Evolutionary conservation across 2,797 vertebrate genomes (phyloP).

Genomic region (Spinus olivaceus): DNA sequence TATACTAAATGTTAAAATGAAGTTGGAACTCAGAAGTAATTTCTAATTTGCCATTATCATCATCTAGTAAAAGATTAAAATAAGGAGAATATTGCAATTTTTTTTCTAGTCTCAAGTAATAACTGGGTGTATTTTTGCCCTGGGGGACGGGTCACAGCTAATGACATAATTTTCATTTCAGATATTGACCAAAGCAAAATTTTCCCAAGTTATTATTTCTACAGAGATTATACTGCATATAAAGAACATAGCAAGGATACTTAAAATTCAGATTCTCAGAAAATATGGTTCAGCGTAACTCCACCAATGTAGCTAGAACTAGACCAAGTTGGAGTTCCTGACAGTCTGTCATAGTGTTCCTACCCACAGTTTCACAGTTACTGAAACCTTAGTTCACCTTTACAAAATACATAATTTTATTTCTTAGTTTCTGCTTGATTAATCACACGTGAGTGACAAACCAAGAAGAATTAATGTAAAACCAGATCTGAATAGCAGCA

Average conservation of each 20-base stretch:
- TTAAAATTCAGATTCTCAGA: neutral
- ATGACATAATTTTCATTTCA: constrained; percentile 5
- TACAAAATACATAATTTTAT: neutral
- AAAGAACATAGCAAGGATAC: neutral
- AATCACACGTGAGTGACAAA: neutral
- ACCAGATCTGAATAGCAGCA: neutral
- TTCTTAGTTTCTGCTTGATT: neutral
- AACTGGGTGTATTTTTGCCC: neutral
- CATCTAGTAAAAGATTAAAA: neutral
- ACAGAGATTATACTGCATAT: neutral
- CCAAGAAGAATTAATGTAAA: neutral
- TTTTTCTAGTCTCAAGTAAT: neutral
- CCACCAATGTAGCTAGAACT: neutral
- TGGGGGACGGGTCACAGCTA: neutral
- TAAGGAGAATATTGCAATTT: neutral
- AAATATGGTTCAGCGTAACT: neutral
- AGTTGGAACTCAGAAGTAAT: neutral
- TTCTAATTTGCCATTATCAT: neutral
- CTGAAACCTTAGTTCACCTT: neutral
- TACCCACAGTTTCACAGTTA: neutral
- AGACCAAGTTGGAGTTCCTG: neutral
- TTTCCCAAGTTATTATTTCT: neutral
- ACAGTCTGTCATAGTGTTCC: neutral
- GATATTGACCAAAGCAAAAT: neutral
- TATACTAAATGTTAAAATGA: constrained; percentile 7